Evolutionary conservation across 2,113 vertebrate genomes (phyloP), one percentile per base, ranked within the genome.

Genomic region (Urocitellus parryii): DNA sequence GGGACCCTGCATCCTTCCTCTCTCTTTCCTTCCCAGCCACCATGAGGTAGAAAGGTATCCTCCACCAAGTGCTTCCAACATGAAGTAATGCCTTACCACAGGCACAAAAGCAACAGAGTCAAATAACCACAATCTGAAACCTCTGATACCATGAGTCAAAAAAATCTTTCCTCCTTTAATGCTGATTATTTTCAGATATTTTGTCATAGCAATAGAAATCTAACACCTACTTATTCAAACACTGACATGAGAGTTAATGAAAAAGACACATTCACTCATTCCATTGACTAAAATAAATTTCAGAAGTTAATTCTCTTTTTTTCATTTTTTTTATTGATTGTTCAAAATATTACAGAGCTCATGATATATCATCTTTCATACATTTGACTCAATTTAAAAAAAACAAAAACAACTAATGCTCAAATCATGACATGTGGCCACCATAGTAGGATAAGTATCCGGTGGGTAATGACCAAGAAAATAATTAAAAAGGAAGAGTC

Each of bases 401-500:
- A n/a, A n/a, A n/a, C n/a, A n/a, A n/a, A n/a, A n/a, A n/a, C n/a
- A n/a, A 24, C 61, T 63, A 63, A 63, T 63, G 22, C 90, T 90
- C 56, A 90, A 67, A 87, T 78, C 78, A 70, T 85, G 11, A 74
- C 48, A 74, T 51, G 7, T 82, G 34, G 58, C 34, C n/a, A 78
- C 39, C 87, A 67, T 1, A 68, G 4, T n/a, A 70, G n/a, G 8
- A 14, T 76, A 91, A 87, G 74, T 25, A 61, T 80, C 25, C 77
- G 2, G 16, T 22, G 34, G 39, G 27, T 87, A 67, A 94, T 92
- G 73, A 93, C 17, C 32, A 90, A 96, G 48, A 95, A 95, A 61
- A 58, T 22, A 93, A 84, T 84, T 88, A 48, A 91, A 91, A 84
- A 82, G 14, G 95, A 96, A 79, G 14, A 81, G 51, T 81, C 34